A percentile compares a stretch with the other conserved stretches of the same genome.
Conservation (phyloP, 2,797 vertebrate species). For the Thunnus albacares region DNA sequence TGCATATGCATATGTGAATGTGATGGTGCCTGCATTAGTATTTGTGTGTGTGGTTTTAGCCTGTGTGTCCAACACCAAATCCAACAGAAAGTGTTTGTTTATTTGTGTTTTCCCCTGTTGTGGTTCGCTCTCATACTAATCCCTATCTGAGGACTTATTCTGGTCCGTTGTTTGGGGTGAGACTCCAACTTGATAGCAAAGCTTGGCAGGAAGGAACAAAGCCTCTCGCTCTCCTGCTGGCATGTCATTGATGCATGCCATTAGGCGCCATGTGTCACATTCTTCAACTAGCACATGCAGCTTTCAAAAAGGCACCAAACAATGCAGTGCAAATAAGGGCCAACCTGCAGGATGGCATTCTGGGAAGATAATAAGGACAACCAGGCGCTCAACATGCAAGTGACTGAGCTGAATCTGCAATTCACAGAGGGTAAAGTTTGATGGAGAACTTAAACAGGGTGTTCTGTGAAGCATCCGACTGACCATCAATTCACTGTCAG, state of each 20-base stretch:
- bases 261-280: slow-evolving; percentile 70
- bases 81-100: slow-evolving; percentile 68
- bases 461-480: slow-evolving; percentile 9
- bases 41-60: slow-evolving; percentile 51
- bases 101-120: slow-evolving; percentile 41
- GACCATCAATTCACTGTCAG: slow-evolving; percentile 24
- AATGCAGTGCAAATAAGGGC: slow-evolving; percentile 56
- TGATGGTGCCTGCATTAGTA: slow-evolving; percentile 17
- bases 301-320: slow-evolving; percentile 50
- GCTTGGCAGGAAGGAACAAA: slow-evolving; percentile 65
- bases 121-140: slow-evolving; percentile 68
- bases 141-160: slow-evolving; percentile 72
- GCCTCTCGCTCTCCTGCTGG: slow-evolving; percentile 62
- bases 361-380: slow-evolving; percentile 60
- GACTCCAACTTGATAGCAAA: slow-evolving; percentile 58
- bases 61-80: slow-evolving; percentile 55
- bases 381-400: slow-evolving; percentile 26
- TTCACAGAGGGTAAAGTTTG: slow-evolving; percentile 47
- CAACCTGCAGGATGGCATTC: slow-evolving; percentile 57
- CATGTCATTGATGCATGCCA: slow-evolving; percentile 64
- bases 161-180: slow-evolving; percentile 69
- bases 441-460: slow-evolving; percentile 37
- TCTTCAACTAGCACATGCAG: slow-evolving; percentile 55
- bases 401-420: slow-evolving; percentile 38
- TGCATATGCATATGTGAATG: slow-evolving; percentile 21